Conservation (phyloP, 2,797 vertebrate genomes). For the Gymnothorax reevesii region DNA sequence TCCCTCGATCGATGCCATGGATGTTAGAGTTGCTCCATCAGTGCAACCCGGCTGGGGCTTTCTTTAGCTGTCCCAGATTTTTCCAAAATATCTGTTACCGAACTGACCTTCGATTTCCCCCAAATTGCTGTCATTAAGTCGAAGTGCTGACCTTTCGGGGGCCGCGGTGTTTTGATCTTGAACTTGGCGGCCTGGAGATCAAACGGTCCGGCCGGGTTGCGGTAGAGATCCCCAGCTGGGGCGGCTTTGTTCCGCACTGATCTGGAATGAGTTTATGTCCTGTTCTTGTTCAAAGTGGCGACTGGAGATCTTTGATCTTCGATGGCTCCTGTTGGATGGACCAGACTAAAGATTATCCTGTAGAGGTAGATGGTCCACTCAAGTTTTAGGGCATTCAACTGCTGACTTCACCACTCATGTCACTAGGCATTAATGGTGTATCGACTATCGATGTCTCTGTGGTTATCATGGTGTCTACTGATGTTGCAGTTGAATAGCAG, state of each 20-base stretch:
- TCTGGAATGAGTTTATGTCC: conserved; percentile 16
- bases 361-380: background rate
- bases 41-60: background rate
- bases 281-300: background rate
- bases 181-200: conserved; percentile 48
- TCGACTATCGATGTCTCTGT: background rate
- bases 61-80: conserved; percentile 42
- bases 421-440: background rate
- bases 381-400: background rate
- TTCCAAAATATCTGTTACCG: conserved; percentile 36
- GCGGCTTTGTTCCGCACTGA: conserved; percentile 24
- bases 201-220: conserved; percentile 34
- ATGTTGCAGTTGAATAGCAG: too few species aligned
- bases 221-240: conserved; percentile 18
- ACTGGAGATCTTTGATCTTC: background rate
- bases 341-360: background rate
- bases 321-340: background rate
- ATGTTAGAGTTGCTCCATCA: background rate
- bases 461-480: too few species aligned
- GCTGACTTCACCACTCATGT: background rate
- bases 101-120: conserved; percentile 55
- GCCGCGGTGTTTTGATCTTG: conserved; percentile 55
- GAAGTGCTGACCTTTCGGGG: conserved; percentile 53
- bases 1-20: background rate
- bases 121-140: conserved; percentile 57